These are phyloP conservation scores for Motacilla tschutschensis DNA, from an alignment of 2,113 vertebrate species.

Conservation along the genomic window DNA sequence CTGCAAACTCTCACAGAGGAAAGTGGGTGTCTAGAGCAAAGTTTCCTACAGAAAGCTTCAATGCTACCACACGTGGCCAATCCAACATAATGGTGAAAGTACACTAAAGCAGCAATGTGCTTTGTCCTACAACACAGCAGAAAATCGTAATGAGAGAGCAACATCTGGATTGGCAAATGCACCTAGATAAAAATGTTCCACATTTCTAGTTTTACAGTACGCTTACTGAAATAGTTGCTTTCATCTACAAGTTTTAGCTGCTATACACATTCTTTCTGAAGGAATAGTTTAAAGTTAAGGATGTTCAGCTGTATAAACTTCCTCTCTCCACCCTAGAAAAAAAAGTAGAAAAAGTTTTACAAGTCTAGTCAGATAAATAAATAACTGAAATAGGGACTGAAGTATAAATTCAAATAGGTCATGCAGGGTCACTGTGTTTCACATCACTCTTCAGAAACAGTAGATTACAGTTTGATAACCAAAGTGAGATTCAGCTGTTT, in stretches of 20 bases:
- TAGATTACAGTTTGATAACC: background rate
- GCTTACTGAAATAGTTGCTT: background rate
- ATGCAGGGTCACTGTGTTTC: background rate
- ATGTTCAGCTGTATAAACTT: slow-evolving; percentile 52
- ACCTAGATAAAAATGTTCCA: background rate
- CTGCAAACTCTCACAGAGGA: background rate
- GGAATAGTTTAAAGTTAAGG: slow-evolving; percentile 35
- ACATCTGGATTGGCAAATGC: background rate
- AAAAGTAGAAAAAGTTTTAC: background rate
- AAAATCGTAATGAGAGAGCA: background rate
- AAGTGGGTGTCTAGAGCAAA: background rate
- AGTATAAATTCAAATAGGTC: background rate
- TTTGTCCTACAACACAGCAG: background rate
- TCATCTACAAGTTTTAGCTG: background rate
- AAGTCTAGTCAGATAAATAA: slow-evolving; percentile 18
- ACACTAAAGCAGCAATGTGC: background rate
- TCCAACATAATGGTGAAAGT: rapidly evolving
- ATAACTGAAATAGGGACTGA: background rate
- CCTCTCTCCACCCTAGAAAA: background rate
- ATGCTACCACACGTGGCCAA: background rate
- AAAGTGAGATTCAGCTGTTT: background rate
- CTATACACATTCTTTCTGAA: slow-evolving; percentile 21
- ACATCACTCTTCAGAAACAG: background rate
- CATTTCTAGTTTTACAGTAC: background rate
- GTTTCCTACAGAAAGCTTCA: background rate